Percentiles rank a stretch among this genome's conserved stretches.
These are phyloP conservation scores for Orussus abietinus DNA, from an alignment of 1,140 invertebrate species.

Conservation along the genomic window DNA sequence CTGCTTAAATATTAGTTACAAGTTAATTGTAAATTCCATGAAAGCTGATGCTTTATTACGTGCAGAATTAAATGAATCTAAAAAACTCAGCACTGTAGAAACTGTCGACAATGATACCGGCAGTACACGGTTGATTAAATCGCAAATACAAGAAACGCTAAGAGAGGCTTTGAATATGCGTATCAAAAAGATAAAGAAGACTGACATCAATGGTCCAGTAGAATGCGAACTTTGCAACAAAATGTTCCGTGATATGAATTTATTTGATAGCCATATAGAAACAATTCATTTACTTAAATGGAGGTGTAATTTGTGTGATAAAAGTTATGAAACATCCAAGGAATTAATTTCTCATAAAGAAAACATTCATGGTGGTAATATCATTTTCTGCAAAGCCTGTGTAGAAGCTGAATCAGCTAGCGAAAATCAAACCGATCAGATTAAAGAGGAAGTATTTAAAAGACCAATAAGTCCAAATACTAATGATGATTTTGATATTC, in stretches of 20 bases:
- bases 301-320: conserved; percentile 12
- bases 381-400: conserved; percentile 13
- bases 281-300: conserved; percentile 10
- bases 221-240: conserved; percentile 12
- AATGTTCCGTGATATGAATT: conserved; percentile 15
- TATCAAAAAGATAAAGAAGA: no score
- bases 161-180: no score
- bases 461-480: background rate
- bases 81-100: background rate
- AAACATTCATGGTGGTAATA: conserved; percentile 15
- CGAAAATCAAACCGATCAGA: background rate
- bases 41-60: background rate
- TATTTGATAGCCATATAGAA: conserved; percentile 14
- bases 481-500: conserved; percentile 16
- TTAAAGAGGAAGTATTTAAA: conserved; percentile 5
- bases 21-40: background rate
- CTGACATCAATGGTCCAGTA: conserved; percentile 6
- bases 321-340: conserved; percentile 8
- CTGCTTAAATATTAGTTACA: conserved; percentile 1
- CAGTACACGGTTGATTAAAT: no score
- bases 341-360: conserved; percentile 23
- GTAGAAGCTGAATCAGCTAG: conserved; percentile 1
- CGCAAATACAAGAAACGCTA: no score
- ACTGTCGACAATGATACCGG: no score
- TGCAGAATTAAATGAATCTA: background rate